phyloP scores from a whole-genome alignment of 92 coral and sea anemone genomes.

The Palythoa caribaeorum region DNA sequence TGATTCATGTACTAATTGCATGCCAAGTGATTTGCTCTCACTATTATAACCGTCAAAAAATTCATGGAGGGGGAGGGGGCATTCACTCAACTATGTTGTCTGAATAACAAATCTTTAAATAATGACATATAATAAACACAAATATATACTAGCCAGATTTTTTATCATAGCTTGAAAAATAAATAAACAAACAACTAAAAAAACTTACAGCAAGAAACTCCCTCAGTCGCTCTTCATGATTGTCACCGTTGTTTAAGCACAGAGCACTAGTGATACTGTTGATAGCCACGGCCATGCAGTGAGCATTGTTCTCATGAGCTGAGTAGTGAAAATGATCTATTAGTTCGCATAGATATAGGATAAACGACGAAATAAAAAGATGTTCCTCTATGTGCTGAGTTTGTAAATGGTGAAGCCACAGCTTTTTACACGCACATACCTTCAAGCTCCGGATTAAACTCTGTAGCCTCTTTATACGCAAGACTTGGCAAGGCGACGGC shows the following conservation, averaged over 20 bases:
- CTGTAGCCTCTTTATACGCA: constrained; percentile 85
- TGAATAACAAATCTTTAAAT: too few species aligned
- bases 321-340: background rate
- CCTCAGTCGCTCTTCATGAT: constrained; percentile 87
- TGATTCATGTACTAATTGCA: too few species aligned
- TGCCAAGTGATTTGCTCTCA: too few species aligned
- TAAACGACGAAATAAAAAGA: too few species aligned
- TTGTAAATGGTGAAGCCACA: background rate
- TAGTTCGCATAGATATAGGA: background rate
- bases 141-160: too few species aligned
- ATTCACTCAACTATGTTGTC: too few species aligned
- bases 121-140: too few species aligned
- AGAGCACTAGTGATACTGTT: constrained; percentile 86
- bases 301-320: constrained; percentile 98
- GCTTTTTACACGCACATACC: constrained; percentile 55
- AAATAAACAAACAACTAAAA: background rate
- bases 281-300: constrained; percentile 88
- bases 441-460: constrained; percentile 86
- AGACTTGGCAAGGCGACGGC: constrained; percentile 92
- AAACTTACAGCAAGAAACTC: constrained; percentile 93
- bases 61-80: too few species aligned
- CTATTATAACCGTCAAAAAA: too few species aligned
- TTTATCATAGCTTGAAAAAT: too few species aligned
- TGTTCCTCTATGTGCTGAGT: background rate
- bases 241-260: constrained; percentile 95